phyloP scores from a whole-genome alignment of 2,113 vertebrate genomes.

The Dasypus novemcinctus region DNA sequence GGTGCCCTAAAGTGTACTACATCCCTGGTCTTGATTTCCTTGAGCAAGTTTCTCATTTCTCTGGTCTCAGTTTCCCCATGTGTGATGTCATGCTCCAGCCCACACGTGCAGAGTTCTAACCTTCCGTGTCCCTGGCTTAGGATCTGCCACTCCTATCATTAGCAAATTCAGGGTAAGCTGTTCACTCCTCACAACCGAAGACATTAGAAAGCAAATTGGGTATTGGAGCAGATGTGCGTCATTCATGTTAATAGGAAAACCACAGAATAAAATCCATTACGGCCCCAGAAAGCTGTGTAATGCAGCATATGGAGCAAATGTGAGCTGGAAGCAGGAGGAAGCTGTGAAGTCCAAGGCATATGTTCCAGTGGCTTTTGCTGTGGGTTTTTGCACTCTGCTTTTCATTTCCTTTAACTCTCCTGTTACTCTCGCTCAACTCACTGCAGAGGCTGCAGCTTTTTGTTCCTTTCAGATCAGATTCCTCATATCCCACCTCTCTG shows the following conservation, averaged over 20 bases:
- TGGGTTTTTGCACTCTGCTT: slow-evolving; percentile 68
- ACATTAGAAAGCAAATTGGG: slow-evolving; percentile 79
- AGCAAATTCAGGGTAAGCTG: slow-evolving; percentile 48
- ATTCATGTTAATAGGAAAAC: slow-evolving; percentile 80
- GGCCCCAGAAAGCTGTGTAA: slow-evolving; percentile 77
- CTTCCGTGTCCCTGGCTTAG: slow-evolving; percentile 1
- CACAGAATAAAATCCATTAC: slow-evolving; percentile 79
- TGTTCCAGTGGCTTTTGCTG: slow-evolving; percentile 60
- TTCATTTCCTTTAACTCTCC: slow-evolving; percentile 69
- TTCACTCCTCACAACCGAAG: slow-evolving; percentile 66
- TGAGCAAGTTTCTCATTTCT: not conserved
- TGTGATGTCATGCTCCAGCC: not conserved
- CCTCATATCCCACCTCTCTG: slow-evolving; percentile 58
- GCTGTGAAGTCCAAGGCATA: slow-evolving; percentile 60
- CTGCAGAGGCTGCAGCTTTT: slow-evolving; percentile 69
- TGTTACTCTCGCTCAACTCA: slow-evolving; percentile 62
- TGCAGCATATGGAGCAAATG: slow-evolving; percentile 80
- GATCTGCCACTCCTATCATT: not conserved
- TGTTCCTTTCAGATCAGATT: slow-evolving; percentile 72
- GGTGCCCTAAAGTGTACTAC: not conserved
- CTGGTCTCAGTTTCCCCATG: not conserved
- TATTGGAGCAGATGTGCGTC: slow-evolving; percentile 83
- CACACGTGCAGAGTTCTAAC: not conserved
- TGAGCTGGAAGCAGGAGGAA: slow-evolving; percentile 76
- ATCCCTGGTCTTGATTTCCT: not conserved